These are phyloP conservation scores for Bucco capensis DNA, from an alignment of 2,113 vertebrate genomes.

Conservation along the genomic window DNA sequence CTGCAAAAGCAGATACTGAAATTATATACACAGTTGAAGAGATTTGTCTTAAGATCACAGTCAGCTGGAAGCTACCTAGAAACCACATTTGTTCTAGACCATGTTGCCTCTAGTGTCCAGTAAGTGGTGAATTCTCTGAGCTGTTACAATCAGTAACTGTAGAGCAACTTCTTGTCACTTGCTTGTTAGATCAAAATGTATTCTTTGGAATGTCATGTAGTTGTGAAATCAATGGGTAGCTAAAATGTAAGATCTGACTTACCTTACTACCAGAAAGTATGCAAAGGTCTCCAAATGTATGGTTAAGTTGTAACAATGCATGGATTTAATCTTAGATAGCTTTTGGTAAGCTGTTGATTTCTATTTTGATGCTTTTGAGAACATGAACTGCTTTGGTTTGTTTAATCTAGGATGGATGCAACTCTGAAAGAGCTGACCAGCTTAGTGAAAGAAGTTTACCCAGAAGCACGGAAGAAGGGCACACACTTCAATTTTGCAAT, in stretches of 20 bases:
- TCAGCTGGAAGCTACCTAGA: neutral
- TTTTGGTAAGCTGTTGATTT: neutral
- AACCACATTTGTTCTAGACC: neutral
- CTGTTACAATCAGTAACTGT: neutral
- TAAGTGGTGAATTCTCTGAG: neutral
- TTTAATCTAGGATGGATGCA: constrained; percentile 90
- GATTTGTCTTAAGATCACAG: rapidly evolving
- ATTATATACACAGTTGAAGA: neutral
- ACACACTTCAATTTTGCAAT: constrained; percentile 97
- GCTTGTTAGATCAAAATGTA: neutral
- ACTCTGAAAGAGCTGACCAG: constrained; percentile 96
- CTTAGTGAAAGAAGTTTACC: constrained; percentile 96
- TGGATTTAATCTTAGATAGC: neutral
- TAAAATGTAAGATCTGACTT: neutral
- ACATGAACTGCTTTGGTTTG: neutral
- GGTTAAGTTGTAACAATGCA: neutral
- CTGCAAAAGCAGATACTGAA: neutral
- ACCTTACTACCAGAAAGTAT: no score
- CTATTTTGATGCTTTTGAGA: neutral
- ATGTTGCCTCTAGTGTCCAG: neutral
- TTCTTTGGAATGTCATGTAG: neutral
- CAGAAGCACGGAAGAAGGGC: constrained; percentile 95
- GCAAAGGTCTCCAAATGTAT: rapidly evolving
- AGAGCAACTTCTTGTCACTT: neutral
- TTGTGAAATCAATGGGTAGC: neutral